Base-by-base conservation (phyloP, 92 coral and sea anemone species). In the Muricea muricata region DNA sequence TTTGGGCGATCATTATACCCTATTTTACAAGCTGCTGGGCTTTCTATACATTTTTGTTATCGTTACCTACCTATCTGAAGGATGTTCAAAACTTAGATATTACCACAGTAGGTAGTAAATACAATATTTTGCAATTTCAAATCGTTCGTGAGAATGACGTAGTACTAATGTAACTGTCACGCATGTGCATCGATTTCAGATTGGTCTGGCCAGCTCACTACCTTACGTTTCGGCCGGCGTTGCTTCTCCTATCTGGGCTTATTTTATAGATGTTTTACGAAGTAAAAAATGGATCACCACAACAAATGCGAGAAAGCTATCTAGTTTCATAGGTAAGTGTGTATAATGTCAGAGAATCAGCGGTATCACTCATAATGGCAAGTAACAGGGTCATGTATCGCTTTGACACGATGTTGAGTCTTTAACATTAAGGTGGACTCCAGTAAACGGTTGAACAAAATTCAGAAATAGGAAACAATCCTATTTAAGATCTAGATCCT, bases 181-280 rank as follows among this genome's bases (percentile, higher is more conserved):
- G n/a, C n/a, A n/a, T n/a, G n/a, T n/a, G n/a, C n/a, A n/a, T n/a
- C n/a, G 45, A 32, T 12, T 58, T 13, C 82, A 92, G 95, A 84
- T 90, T 8, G 95, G 95, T 41, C 79, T 92, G 37, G 77, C 90
- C 6, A 92, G 95, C 65, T 89, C 95, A 25, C 58, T 92, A 55
- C 95, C 95, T 17, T 92, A 88, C 66, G 56, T 89, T 32, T 61
- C 87, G 24, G 78, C 87, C 86, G 81, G 83, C 20, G 65, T 88
- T 6, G 74, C 84, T 7, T 50, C 91, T n/a, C 95, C 95, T 1
- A 14, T 73, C 61, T 87, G 91, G 78, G 88, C 91, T 15, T 70
- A 82, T 28, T 40, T 75, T 15, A 91, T 90, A 10, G 95, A 92
- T 81, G 65, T 52, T 41, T 84, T 92, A 33, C 80, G 92, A 21